phyloP scores from a whole-genome alignment of 1,140 invertebrate species.

The Whitmania pigra region DNA sequence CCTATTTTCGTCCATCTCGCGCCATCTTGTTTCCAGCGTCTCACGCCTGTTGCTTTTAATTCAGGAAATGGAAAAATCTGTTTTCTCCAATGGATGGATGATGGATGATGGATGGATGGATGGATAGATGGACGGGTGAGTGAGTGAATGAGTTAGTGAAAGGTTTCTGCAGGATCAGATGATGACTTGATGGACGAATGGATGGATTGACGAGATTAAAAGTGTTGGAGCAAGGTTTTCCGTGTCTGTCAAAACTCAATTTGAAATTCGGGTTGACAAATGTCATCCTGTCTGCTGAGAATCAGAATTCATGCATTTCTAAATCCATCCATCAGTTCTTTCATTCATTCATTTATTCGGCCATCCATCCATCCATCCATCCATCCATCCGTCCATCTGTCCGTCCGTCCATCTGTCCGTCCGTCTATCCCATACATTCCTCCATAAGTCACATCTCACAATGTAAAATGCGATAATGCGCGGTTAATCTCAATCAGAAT shows the following conservation, averaged over 20 bases:
- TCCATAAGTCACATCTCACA: neutral
- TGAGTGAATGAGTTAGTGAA: neutral
- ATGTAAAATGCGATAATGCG: too few species aligned
- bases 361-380: neutral
- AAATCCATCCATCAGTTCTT: neutral
- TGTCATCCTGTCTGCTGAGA: neutral
- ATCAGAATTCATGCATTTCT: neutral
- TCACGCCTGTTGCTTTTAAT: too few species aligned
- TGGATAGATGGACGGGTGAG: neutral
- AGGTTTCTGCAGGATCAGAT: neutral
- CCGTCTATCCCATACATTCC: neutral
- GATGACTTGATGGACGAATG: neutral
- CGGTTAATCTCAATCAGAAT: too few species aligned
- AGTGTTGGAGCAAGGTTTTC: neutral
- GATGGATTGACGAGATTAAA: neutral
- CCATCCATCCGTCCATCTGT: neutral
- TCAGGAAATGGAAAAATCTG: too few species aligned
- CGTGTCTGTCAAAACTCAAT: neutral
- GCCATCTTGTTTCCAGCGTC: too few species aligned
- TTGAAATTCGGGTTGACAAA: neutral
- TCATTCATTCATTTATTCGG: neutral
- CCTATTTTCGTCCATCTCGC: too few species aligned
- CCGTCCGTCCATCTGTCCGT: neutral
- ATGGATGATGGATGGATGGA: constrained; percentile 3
- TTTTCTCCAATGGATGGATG: constrained; percentile 1